Percentiles rank a stretch among this genome's conserved stretches.
Conservation (phyloP, 2,797 vertebrate species). For the Masticophis lateralis region DNA sequence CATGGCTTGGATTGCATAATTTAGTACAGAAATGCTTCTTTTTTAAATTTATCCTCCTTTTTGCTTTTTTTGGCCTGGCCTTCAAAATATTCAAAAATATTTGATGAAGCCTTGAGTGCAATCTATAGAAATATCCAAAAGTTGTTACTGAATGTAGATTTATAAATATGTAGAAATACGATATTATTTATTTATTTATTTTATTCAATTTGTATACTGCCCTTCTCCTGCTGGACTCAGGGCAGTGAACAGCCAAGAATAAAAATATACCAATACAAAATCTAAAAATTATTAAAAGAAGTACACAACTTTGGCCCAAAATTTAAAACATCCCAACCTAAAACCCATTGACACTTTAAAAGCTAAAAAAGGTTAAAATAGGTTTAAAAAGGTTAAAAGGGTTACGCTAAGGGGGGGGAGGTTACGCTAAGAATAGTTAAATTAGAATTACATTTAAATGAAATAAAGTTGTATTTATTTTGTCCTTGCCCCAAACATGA, state of each 20-base stretch:
- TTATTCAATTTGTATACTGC: no score
- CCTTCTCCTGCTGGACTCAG: no score
- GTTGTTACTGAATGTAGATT: neutral
- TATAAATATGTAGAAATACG: neutral
- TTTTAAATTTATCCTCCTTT: neutral
- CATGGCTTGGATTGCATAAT: neutral
- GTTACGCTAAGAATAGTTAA: neutral
- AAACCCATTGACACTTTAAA: no score
- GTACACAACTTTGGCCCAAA: no score
- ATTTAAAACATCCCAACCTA: no score
- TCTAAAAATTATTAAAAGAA: no score
- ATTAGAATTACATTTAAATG: neutral
- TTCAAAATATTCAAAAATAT: neutral
- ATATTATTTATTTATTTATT: neutral
- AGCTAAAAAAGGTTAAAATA: no score
- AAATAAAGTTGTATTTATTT: neutral
- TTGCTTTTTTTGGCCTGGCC: neutral
- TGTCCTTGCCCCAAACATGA: neutral
- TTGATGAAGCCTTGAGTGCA: neutral
- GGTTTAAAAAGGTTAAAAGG: no score
- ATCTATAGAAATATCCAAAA: neutral
- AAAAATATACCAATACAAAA: no score
- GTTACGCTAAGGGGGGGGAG: no score
- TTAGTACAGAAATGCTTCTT: neutral
- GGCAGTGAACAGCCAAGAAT: no score